These are phyloP conservation scores for Sebastes reedi DNA, from an alignment of 2,797 vertebrate species.

Conservation along the genomic window DNA sequence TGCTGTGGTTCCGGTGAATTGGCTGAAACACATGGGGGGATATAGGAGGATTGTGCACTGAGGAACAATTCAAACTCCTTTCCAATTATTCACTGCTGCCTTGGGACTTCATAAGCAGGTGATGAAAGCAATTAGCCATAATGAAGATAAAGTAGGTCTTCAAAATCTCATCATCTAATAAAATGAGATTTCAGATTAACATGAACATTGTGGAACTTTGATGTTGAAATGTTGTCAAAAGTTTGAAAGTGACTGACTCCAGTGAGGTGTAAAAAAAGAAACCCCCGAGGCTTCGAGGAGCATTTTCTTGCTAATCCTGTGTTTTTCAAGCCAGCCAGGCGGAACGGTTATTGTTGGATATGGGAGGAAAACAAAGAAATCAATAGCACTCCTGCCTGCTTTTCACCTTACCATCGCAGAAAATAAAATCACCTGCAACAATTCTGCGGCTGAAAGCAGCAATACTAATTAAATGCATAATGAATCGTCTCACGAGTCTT, in stretches of 20 bases:
- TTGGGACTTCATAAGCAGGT: constrained; percentile 1
- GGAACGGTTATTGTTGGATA: constrained; percentile 17
- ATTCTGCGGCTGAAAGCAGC: background rate
- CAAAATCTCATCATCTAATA: background rate
- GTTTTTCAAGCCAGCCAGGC: constrained; percentile 24
- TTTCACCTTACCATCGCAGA: constrained; percentile 15
- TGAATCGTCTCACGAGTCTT: constrained; percentile 5
- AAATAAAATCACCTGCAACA: constrained; percentile 12
- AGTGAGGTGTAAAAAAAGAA: background rate
- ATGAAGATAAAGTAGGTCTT: constrained; percentile 8
- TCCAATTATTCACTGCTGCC: background rate
- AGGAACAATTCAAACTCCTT: constrained; percentile 5
- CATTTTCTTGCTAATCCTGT: constrained; percentile 35
- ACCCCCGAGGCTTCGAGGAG: background rate
- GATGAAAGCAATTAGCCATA: constrained; percentile 7
- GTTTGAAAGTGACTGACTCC: constrained; percentile 6
- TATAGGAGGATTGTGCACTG: background rate
- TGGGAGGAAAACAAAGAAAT: constrained; percentile 38
- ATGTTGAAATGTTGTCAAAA: background rate
- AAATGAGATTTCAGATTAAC: background rate
- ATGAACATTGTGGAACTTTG: background rate
- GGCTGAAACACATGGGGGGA: background rate
- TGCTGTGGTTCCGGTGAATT: background rate
- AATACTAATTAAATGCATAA: constrained; percentile 34
- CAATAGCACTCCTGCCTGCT: constrained; percentile 18